These are phyloP conservation scores for Drosophila suzukii DNA, from an alignment of 1,140 invertebrate species.

Conservation along the genomic window DNA sequence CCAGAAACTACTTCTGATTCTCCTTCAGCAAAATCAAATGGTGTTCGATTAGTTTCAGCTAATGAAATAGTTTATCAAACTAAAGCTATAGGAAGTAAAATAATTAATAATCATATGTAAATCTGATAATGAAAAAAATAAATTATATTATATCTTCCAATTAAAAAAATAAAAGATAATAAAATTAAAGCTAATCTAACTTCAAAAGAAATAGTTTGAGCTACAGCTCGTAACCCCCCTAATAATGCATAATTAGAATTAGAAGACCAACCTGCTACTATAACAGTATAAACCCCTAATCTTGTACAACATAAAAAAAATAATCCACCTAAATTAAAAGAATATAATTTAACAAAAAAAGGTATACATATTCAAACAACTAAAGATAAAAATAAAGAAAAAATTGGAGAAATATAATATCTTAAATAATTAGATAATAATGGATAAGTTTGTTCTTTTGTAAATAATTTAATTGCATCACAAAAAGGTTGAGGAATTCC, in stretches of 20 bases:
- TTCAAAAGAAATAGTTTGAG: constrained; percentile 2
- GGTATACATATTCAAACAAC: constrained; percentile 85
- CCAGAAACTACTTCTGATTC: constrained; percentile 91
- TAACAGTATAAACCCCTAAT: constrained; percentile 85
- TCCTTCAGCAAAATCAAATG: constrained; percentile 92
- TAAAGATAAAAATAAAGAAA: constrained; percentile 86
- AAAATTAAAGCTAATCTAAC: constrained; percentile 30
- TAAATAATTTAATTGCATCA: constrained; percentile 89
- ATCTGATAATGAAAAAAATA: constrained; percentile 80
- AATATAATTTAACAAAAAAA: constrained; percentile 82
- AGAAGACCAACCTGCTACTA: constrained; percentile 86
- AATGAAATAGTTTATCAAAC: constrained; percentile 87
- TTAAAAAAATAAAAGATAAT: constrained; percentile 69
- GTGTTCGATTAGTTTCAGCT: constrained; percentile 90
- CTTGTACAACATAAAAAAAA: constrained; percentile 81
- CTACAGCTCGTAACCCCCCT: constrained; percentile 70
- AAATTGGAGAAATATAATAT: constrained; percentile 87
- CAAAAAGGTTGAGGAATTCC: constrained; percentile 88
- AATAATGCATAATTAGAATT: constrained; percentile 89
- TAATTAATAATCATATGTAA: constrained; percentile 85
- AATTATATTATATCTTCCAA: constrained; percentile 60
- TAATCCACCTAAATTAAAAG: constrained; percentile 81
- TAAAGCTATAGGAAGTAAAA: constrained; percentile 85
- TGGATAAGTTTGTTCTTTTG: constrained; percentile 86
- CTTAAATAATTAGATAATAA: constrained; percentile 85